These are phyloP conservation scores for Caenorhabditis sp. DNA, from an alignment of 2,888 invertebrate genomes.

Conservation along the genomic window DNA sequence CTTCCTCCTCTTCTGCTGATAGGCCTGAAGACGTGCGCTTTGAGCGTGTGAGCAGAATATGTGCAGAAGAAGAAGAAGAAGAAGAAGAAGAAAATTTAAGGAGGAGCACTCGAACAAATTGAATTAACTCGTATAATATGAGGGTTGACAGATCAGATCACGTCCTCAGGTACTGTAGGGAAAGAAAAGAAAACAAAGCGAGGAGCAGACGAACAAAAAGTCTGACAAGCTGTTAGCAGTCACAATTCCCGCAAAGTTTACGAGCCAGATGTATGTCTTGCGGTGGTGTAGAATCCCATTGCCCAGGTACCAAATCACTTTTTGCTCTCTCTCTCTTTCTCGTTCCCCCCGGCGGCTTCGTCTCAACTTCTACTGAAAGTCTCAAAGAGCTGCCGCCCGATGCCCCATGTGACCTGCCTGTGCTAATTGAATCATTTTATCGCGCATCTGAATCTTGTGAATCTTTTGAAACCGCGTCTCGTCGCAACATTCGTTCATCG, in stretches of 20 bases:
- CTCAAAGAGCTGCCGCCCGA: slow-evolving; percentile 30
- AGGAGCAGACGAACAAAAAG: background rate
- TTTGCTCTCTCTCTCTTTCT: background rate
- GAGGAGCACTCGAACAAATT: slow-evolving; percentile 48
- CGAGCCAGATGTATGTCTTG: slow-evolving; percentile 47
- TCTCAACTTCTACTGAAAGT: slow-evolving; percentile 38
- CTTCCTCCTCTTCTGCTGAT: slow-evolving; percentile 28
- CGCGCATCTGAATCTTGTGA: slow-evolving; percentile 47
- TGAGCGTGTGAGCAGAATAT: slow-evolving; percentile 12
- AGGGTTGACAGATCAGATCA: background rate
- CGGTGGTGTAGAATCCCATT: slow-evolving; percentile 45
- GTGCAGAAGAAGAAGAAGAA: slow-evolving; percentile 37
- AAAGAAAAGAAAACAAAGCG: too few relatives aligned
- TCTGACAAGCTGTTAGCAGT: slow-evolving; percentile 40
- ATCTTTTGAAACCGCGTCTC: background rate
- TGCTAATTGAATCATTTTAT: slow-evolving; percentile 59
- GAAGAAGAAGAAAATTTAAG: slow-evolving; percentile 37
- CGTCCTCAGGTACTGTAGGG: background rate
- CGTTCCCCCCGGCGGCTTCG: background rate
- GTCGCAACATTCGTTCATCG: slow-evolving; percentile 13
- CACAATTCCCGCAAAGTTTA: slow-evolving; percentile 28
- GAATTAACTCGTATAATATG: slow-evolving; percentile 26
- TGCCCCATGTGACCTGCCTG: slow-evolving; percentile 36
- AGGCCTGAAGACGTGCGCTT: slow-evolving; percentile 20
- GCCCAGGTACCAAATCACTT: slow-evolving; percentile 49